A percentile compares a stretch with the other conserved stretches of the same genome.
Evolutionary conservation across 2,888 invertebrate genomes (phyloP).

Genomic region (Rhorus exstirpatorius): DNA sequence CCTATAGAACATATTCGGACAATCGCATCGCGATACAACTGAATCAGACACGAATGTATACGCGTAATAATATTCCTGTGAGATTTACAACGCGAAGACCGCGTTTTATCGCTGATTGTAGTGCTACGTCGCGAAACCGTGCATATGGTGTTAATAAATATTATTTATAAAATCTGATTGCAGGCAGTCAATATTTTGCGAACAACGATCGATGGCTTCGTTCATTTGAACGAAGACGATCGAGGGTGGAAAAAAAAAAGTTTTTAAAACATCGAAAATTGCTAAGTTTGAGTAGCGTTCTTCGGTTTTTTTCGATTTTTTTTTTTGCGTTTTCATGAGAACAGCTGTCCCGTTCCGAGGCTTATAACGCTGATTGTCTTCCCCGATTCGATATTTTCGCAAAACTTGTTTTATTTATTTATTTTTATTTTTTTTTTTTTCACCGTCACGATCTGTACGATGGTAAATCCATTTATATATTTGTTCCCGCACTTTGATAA

Average conservation of each 20-base stretch:
- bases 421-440: neutral
- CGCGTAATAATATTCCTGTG: neutral
- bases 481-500: too few species aligned
- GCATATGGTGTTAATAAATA: neutral
- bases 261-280: too few species aligned
- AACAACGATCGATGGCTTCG: too few species aligned
- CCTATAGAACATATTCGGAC: constrained; percentile 1
- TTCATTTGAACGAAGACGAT: too few species aligned
- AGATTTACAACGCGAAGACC: neutral
- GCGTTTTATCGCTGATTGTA: constrained; percentile 41
- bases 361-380: too few species aligned
- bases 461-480: too few species aligned
- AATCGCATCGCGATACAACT: constrained; percentile 40
- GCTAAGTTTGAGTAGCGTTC: too few species aligned
- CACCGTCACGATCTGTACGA: neutral
- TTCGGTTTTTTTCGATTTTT: too few species aligned
- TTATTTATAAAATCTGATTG: constrained; percentile 39
- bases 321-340: too few species aligned
- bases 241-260: too few species aligned
- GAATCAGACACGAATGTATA: constrained; percentile 1
- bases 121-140: constrained; percentile 36
- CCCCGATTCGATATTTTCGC: neutral
- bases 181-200: constrained; percentile 52
- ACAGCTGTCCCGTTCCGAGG: too few species aligned
- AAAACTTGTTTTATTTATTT: neutral